Evolutionary conservation across 2,797 vertebrate genomes (phyloP).

Genomic region (Anomalospiza imberbis): DNA sequence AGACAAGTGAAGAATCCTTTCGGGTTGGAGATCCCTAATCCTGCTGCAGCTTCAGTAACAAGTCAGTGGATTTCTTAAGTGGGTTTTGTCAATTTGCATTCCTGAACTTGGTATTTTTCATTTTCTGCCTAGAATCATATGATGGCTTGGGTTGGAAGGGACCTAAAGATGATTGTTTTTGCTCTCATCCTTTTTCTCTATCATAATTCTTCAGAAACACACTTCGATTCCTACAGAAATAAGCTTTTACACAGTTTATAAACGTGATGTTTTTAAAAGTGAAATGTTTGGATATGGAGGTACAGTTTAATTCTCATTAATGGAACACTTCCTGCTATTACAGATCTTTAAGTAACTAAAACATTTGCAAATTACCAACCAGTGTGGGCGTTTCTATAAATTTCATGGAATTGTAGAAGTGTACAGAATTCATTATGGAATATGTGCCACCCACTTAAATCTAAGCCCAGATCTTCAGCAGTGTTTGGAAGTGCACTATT

Average conservation of each 20-base stretch:
- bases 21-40: constrained; percentile 78
- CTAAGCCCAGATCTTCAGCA: neutral
- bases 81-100: neutral
- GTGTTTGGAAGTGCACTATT: neutral
- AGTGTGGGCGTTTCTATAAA: neutral
- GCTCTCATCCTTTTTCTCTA: neutral
- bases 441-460: neutral
- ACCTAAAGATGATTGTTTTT: neutral
- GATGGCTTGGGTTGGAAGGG: neutral
- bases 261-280: neutral
- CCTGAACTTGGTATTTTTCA: neutral
- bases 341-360: neutral
- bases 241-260: neutral
- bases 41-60: constrained; percentile 75
- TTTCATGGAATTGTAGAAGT: neutral
- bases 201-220: neutral
- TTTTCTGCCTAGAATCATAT: neutral
- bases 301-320: neutral
- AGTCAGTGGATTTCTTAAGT: constrained; percentile 72
- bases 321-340: neutral
- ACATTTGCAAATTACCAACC: neutral
- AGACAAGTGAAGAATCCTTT: constrained; percentile 94
- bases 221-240: neutral
- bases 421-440: neutral
- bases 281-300: neutral